phyloP scores from a whole-genome alignment of 2,113 vertebrate genomes.

The Notothenia rossii region DNA sequence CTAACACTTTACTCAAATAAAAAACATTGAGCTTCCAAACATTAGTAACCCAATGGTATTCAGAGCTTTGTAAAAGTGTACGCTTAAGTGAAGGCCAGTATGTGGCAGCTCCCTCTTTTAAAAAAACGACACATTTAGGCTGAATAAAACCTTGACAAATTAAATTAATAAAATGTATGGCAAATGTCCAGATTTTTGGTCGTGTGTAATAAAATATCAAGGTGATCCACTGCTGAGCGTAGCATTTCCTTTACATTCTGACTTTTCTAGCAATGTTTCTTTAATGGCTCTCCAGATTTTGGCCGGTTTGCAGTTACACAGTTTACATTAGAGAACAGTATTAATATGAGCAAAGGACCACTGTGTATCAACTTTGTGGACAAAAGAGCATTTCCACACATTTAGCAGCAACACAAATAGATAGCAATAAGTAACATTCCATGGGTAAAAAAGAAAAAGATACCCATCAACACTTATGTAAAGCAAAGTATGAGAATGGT shows the following conservation, averaged over 20 bases:
- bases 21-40: not conserved
- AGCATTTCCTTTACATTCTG: conserved; percentile 1
- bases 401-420: not conserved
- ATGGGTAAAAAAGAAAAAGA: not conserved
- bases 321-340: conserved; percentile 9
- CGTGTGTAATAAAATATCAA: not conserved
- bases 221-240: not conserved
- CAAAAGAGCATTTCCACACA: not conserved
- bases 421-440: not conserved
- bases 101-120: not conserved
- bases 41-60: not conserved
- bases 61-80: not conserved
- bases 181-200: not conserved
- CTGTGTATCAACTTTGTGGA: not conserved
- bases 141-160: not conserved
- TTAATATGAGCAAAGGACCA: not conserved
- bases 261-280: conserved; percentile 5
- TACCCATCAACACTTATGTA: not conserved
- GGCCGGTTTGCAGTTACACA: conserved; percentile 1
- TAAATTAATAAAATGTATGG: not conserved
- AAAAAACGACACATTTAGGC: not conserved
- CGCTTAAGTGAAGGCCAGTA: not conserved
- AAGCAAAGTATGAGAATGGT: not conserved
- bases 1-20: not conserved
- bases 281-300: not conserved